phyloP scores from a whole-genome alignment of 2,113 vertebrate genomes.

The Pseudopipra pipra region DNA sequence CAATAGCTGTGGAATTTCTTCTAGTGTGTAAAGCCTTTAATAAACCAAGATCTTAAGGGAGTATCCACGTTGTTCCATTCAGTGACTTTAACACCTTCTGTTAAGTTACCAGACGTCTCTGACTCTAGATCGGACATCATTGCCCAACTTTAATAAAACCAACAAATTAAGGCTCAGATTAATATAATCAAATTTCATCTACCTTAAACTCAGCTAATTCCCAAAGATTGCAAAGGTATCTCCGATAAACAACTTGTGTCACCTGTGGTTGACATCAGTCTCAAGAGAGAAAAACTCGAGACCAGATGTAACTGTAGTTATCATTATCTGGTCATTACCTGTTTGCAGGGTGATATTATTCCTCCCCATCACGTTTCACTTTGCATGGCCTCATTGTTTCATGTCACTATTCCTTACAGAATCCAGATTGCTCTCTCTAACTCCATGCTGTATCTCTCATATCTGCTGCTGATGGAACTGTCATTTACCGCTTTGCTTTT shows the following conservation, averaged over 20 bases:
- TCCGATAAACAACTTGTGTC: background rate
- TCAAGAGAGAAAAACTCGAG: background rate
- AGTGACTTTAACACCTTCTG: background rate
- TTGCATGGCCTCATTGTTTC: background rate
- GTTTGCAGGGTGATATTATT: background rate
- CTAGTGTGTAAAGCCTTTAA: background rate
- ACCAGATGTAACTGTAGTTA: background rate
- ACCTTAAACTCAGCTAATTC: background rate
- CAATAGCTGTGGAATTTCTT: background rate
- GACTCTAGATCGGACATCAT: background rate
- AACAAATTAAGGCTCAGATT: background rate
- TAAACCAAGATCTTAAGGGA: background rate
- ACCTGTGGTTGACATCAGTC: background rate
- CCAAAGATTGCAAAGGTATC: background rate
- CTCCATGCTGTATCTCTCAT: background rate
- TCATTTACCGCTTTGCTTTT: background rate
- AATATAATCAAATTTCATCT: background rate
- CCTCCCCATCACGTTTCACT: fast-evolving
- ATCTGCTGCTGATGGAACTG: background rate
- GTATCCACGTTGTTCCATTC: background rate
- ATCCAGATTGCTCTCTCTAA: background rate
- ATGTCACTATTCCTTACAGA: background rate
- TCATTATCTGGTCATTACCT: background rate
- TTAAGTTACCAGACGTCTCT: background rate
- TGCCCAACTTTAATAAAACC: fast-evolving